A percentile compares a stretch with the other conserved stretches of the same genome.
Conservation (phyloP, 2,888 invertebrate species). For the Piscicola geometra region DNA sequence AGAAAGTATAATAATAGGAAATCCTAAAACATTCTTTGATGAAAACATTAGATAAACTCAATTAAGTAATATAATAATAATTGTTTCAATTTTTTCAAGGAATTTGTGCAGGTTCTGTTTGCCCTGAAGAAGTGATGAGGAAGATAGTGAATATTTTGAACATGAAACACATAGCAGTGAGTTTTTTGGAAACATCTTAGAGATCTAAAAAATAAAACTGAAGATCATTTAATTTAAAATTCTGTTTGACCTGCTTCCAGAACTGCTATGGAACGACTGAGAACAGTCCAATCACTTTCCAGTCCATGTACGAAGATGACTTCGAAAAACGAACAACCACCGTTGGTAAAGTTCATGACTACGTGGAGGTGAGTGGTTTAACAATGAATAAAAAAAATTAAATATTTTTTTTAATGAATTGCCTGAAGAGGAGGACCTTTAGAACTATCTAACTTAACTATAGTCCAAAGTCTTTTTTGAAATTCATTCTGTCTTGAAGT, state of each 20-base stretch:
- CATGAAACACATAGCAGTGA: constrained; percentile 55
- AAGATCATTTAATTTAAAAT: neutral
- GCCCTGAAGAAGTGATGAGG: constrained; percentile 60
- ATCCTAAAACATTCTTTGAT: too few species aligned
- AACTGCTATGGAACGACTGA: constrained; percentile 64
- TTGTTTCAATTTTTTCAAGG: too few species aligned
- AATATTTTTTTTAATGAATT: neutral
- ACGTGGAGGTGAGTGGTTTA: constrained; percentile 59
- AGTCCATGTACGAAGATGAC: constrained; percentile 57
- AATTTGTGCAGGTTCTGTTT: constrained; percentile 69
- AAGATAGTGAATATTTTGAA: constrained; percentile 57
- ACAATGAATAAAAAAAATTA: neutral
- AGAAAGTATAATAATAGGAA: too few species aligned
- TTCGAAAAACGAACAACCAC: constrained; percentile 58
- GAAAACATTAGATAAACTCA: too few species aligned
- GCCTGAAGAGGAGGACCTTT: neutral
- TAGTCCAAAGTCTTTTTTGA: too few species aligned
- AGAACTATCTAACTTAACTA: too few species aligned
- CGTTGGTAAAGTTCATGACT: constrained; percentile 60
- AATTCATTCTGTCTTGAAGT: too few species aligned
- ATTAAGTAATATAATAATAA: too few species aligned
- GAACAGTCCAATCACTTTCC: constrained; percentile 62
- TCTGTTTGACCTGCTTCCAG: constrained; percentile 45
- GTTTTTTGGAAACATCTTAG: constrained; percentile 40
- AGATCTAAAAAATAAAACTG: neutral